Percentiles rank a stretch among this genome's conserved stretches.
Conservation (phyloP, 2,888 invertebrate genomes). For the Helleia helle region DNA sequence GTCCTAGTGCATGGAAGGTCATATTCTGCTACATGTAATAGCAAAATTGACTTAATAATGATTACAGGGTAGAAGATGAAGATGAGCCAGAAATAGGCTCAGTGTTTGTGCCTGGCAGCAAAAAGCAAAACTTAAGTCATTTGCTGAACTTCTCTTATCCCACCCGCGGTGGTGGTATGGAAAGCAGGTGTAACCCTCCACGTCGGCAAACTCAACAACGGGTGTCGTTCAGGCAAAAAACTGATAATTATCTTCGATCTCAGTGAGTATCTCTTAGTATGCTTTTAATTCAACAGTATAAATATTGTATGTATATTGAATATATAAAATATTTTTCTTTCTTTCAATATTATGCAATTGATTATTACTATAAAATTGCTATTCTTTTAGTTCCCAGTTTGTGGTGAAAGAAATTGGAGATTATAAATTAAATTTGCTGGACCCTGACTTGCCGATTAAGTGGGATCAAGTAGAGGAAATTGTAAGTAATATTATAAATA, state of each 20-base stretch:
- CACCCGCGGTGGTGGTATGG: constrained; percentile 71
- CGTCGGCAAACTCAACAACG: constrained; percentile 42
- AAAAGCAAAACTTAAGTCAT: constrained; percentile 94
- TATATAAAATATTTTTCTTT: too few relatives aligned
- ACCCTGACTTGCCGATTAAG: constrained; percentile 92
- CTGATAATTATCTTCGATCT: constrained; percentile 95
- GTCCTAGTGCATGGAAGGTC: too few relatives aligned
- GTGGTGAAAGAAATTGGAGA: constrained; percentile 88
- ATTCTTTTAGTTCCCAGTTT: constrained; percentile 89
- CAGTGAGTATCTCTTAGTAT: constrained; percentile 76
- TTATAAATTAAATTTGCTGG: constrained; percentile 82
- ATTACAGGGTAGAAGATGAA: constrained; percentile 64
- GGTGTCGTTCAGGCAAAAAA: constrained; percentile 83
- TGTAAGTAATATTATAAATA: constrained; percentile 81
- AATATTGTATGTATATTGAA: too few relatives aligned
- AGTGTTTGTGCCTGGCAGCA: constrained; percentile 87
- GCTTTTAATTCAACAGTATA: not conserved
- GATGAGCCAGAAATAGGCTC: constrained; percentile 85
- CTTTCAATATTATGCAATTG: too few relatives aligned
- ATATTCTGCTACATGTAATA: too few relatives aligned
- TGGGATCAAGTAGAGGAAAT: constrained; percentile 96
- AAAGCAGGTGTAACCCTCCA: constrained; percentile 40
- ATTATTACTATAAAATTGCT: too few relatives aligned
- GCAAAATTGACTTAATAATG: not conserved
- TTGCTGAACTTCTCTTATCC: constrained; percentile 93